These are phyloP conservation scores for Montipora efflorescens DNA, from an alignment of 64 coral and sea anemone genomes.

Conservation along the genomic window DNA sequence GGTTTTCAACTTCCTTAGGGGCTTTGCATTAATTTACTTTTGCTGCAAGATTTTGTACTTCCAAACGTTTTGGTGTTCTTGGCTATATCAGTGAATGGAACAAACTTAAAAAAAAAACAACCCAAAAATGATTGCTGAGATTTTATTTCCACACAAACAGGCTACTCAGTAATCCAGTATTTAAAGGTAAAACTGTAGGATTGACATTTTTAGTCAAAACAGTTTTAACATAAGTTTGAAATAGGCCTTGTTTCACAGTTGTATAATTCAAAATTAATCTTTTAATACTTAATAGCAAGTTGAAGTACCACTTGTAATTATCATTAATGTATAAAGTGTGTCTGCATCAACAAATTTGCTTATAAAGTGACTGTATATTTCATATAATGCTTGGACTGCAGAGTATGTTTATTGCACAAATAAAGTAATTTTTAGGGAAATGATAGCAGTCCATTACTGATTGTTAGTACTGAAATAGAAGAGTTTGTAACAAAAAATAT, in stretches of 20 bases:
- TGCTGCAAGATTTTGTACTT: not conserved
- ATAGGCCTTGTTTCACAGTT: too few species aligned
- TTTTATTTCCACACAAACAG: too few species aligned
- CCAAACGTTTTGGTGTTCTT: not conserved
- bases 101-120: too few species aligned
- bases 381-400: conserved; percentile 20
- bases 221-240: too few species aligned
- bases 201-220: too few species aligned
- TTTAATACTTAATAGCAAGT: not conserved
- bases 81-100: not conserved
- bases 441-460: not conserved
- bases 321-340: not conserved
- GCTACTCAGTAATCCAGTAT: too few species aligned
- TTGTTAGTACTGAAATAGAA: not conserved
- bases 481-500: not conserved
- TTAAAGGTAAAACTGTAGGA: too few species aligned
- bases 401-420: conserved; percentile 34
- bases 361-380: conserved; percentile 39
- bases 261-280: too few species aligned
- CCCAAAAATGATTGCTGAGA: too few species aligned
- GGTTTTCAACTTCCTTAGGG: not conserved
- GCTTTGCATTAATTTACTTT: too few species aligned
- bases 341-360: conserved; percentile 1
- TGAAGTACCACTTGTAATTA: not conserved
- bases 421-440: conserved; percentile 42